Evolutionary conservation across 2,797 vertebrate genomes (phyloP), one percentile per base, ranked within the genome.

Genomic region (Tapirus indicus): DNA sequence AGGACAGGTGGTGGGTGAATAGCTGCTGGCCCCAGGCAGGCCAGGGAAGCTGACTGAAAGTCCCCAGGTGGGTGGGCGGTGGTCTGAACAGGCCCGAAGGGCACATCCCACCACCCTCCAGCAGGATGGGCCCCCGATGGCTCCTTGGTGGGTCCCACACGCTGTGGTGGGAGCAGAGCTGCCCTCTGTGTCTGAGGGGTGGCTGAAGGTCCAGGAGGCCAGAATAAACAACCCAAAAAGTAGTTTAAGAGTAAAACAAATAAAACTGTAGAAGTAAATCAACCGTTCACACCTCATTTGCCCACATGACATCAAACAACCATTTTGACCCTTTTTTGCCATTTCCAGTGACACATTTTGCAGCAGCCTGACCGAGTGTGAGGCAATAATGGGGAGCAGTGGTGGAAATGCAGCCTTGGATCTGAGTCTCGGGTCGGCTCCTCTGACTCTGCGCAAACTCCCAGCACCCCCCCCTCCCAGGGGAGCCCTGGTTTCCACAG

Each of bases 71-170:
- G 54, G 44, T 11, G 60, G 32, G 23, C 41, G 2, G 68, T 14
- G 25, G 13, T 64, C 16, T 58, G n/a, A 54, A 8, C 4, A 58
- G 10, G 2, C 17, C 52, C 58, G 23, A 44, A 79, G 41, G 14
- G 1, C 47, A 18, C 1, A 2, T 14, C 18, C 17, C 41, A 8
- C 13, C 3, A 21, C 38, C 29, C 25, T 3, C 7, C 21, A 32
- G 27, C 52, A 44, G n/a, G 10, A 6, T 16, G 20, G 20, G 35
- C 56, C 10, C 16, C 0, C 0, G 2, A 2, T 38, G 44, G 4
- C 14, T 79, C 23, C 35, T 62, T 7, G 17, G 16, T 1, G 16
- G 11, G 27, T 52, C 27, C 38, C 41, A 12, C 17, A 11, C 49
- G 32, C 7, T 35, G 0, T 0, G 5, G 6, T 38, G 35, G 35